Evolutionary conservation across 2,888 invertebrate genomes (phyloP), one percentile per base, ranked within the genome.

Genomic region (Amphipoea oculea): DNA sequence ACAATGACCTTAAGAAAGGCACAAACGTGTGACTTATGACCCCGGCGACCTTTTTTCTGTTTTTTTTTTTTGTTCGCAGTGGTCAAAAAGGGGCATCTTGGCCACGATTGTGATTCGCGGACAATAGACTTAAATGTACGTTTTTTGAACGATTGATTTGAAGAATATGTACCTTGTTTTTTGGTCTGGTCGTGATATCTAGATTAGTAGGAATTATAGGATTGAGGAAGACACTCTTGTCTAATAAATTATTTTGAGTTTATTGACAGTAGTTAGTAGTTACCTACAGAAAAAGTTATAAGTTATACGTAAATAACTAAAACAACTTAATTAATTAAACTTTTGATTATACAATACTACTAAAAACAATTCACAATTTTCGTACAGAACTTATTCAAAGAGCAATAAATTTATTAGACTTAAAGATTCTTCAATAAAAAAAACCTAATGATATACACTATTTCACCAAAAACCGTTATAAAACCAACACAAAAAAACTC

Each of bases 81-180:
- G 95, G 95, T 95, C 96, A 95, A 92, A 94, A 91, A 92, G 93
- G 86, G 94, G 91, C 92, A 92, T 92, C 92, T 92, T 89, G 88
- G 92, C 90, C 92, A 91, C 92, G 89, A 92, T 92, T 93, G 92
- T 91, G 86, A 82, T 74, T 60, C 79, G 89, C 91, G 94, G 94
- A 96, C 96, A 96, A 96, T 95, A 89, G 91, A 85, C 51, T 66
- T 78, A 69, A 73, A 70, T 73, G 71, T 71, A 63, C n/a, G 76
- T 76, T 82, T 83, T 81, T 81, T 82, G 65, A 51, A 79, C 80
- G 71, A 82, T 83, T 86, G 78, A 76, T 87, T 81, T 80, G 77
- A 79, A 79, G 79, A 68, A 71, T 66, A n/a, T 6, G 40, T 23
- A 51, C 2, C 51, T 65, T 42, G 69, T 76, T 88, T 88, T 88